Evolutionary conservation across 2,113 vertebrate species (phyloP), one percentile per base, ranked within the genome.

Genomic region (Podarcis cretensis): DNA sequence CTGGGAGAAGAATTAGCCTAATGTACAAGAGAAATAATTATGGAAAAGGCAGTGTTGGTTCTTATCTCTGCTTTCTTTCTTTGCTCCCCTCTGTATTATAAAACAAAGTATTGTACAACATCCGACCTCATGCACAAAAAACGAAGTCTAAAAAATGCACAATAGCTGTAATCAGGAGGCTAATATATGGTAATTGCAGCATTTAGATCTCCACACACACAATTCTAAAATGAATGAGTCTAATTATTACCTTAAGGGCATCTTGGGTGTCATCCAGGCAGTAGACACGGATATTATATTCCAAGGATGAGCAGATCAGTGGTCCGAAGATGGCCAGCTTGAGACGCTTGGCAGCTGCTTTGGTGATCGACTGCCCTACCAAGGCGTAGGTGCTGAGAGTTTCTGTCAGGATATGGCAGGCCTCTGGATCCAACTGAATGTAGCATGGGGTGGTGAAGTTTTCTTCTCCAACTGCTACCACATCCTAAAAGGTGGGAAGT

Each of bases 381-480:
- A 99, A 96, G 89, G 98, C 97, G 30, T 98, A 99, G 0, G 98
- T 98, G 91, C 98, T 97, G 82, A 99, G 98, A 27, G 97, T 98
- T 96, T 99, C 98, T 3, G 98, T 98, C 92, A 99, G 96, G 92
- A 99, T 97, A 94, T 99, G 98, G 95, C 98, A 99, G n/a, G 98
- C 98, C 85, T 99, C 98, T 1, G 94, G 93, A 32, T 99, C 98
- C 97, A 99, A 95, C 95, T 99, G 98, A 90, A 99, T 97, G 89
- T 99, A 99, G 96, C 98, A 99, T 0, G 98, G 98, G 1, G 98
- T 99, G 25, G 98, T 99, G 94, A 99, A 99, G 95, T 99, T 98
- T 89, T 99, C 98, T 90, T 99, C 98, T 83, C 98, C 98, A 0
- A 99, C 98, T 21, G 98, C 97, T 78, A 99, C 98, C 85, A 99